A percentile compares a stretch with the other conserved stretches of the same genome.
These are phyloP conservation scores for Glaucopsyche alexis DNA, from an alignment of 2,888 invertebrate genomes.

Conservation along the genomic window DNA sequence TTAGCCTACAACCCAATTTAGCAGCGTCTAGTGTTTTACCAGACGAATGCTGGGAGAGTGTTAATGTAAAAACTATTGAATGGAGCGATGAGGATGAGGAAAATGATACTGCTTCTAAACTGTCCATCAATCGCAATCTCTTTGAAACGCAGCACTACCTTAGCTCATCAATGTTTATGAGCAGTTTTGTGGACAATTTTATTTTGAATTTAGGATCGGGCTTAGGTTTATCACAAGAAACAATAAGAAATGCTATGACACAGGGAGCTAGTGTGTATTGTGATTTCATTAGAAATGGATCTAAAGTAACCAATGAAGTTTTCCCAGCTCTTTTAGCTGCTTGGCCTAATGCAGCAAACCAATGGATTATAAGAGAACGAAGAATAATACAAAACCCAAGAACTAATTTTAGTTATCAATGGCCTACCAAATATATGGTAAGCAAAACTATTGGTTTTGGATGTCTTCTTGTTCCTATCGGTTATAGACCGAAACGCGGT, in stretches of 20 bases:
- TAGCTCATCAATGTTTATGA: conserved; percentile 84
- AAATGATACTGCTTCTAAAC: conserved; percentile 52
- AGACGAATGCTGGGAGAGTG: conserved; percentile 70
- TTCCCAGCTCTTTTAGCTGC: conserved; percentile 84
- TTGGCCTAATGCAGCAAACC: conserved; percentile 86
- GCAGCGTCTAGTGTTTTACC: conserved; percentile 73
- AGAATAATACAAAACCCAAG: conserved; percentile 78
- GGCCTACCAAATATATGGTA: conserved; percentile 85
- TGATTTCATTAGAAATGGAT: conserved; percentile 64
- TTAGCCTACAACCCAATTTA: conserved; percentile 60
- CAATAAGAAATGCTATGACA: conserved; percentile 77
- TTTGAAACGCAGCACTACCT: conserved; percentile 77
- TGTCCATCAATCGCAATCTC: conserved; percentile 56
- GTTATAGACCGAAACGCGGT: conserved; percentile 82
- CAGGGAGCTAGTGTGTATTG: conserved; percentile 85
- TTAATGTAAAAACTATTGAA: conserved; percentile 64
- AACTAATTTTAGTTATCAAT: conserved; percentile 81
- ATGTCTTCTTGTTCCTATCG: conserved; percentile 85
- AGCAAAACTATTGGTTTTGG: conserved; percentile 83
- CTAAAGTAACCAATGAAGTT: conserved; percentile 80
- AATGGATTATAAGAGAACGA: conserved; percentile 83
- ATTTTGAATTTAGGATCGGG: conserved; percentile 79
- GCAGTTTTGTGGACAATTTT: conserved; percentile 83
- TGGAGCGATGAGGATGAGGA: conserved; percentile 70
- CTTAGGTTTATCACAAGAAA: conserved; percentile 78